phyloP scores from a whole-genome alignment of 2,888 invertebrate species.

The Tethea ocularis region DNA sequence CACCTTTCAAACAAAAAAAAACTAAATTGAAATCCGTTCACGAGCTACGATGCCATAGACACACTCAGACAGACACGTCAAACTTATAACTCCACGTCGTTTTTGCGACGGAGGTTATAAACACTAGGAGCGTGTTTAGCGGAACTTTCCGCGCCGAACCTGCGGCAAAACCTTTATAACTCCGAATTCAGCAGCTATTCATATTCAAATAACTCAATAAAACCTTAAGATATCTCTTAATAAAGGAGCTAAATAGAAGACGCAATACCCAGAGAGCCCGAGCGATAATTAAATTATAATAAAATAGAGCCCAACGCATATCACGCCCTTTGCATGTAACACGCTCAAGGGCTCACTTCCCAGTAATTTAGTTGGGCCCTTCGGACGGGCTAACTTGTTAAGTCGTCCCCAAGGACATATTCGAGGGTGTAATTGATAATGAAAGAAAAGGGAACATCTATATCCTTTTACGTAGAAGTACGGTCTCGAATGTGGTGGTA shows the following conservation, averaged over 20 bases:
- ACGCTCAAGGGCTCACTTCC: constrained; percentile 23
- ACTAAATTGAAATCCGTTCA: no score
- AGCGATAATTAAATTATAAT: constrained; percentile 7
- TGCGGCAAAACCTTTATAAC: no score
- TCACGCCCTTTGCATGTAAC: constrained; percentile 15
- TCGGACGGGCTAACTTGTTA: constrained; percentile 30
- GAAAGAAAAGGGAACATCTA: not conserved
- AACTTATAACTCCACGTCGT: no score
- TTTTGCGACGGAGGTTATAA: no score
- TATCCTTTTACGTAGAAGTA: not conserved
- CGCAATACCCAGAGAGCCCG: not conserved
- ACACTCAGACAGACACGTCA: no score
- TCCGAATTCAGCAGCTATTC: not conserved
- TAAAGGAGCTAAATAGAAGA: not conserved
- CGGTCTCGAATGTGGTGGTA: not conserved
- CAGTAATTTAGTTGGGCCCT: constrained; percentile 34
- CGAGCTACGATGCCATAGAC: no score
- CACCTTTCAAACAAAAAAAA: no score
- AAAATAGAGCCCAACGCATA: constrained; percentile 3
- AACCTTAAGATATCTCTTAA: not conserved
- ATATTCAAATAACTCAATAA: not conserved
- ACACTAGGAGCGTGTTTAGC: no score
- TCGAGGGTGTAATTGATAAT: constrained; percentile 1
- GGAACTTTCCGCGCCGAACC: no score
- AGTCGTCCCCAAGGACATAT: constrained; percentile 22